phyloP scores from a whole-genome alignment of 2,797 vertebrate species.

The Anableps anableps region DNA sequence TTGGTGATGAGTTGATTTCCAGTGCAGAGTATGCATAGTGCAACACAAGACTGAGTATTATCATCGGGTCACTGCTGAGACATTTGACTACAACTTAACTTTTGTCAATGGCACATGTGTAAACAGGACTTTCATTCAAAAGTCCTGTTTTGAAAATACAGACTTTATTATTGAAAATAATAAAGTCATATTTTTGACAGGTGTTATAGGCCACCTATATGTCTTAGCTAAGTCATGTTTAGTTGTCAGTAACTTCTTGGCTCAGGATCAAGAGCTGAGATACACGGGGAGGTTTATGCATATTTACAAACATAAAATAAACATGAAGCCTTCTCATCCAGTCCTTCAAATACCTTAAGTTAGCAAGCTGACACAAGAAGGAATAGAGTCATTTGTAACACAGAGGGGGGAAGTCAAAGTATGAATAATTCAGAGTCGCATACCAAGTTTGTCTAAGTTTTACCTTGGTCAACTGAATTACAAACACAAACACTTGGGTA shows the following conservation, averaged over 20 bases:
- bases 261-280: conserved; percentile 5
- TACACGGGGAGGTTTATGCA: conserved; percentile 32
- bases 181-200: no score
- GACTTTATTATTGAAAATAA: no score
- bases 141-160: no score
- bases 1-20: no score
- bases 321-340: conserved; percentile 41
- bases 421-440: conserved; percentile 74
- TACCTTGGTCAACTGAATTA: conserved; percentile 61
- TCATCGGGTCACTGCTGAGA: no score
- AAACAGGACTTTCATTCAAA: no score
- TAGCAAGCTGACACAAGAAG: conserved; percentile 11
- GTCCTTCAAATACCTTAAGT: neutral
- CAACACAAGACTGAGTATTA: no score
- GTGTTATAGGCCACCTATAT: no score
- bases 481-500: conserved; percentile 17
- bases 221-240: neutral
- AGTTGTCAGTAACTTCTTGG: neutral
- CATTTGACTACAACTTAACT: no score
- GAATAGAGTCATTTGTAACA: conserved; percentile 50
- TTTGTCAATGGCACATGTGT: no score
- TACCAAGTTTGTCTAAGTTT: conserved; percentile 29
- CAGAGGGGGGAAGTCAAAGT: conserved; percentile 38
- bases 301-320: conserved; percentile 57
- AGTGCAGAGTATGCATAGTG: no score